Base-by-base conservation (phyloP, 30 jellyfish, hydroid and myxozoan species). In the Chironex yamaguchii region DNA sequence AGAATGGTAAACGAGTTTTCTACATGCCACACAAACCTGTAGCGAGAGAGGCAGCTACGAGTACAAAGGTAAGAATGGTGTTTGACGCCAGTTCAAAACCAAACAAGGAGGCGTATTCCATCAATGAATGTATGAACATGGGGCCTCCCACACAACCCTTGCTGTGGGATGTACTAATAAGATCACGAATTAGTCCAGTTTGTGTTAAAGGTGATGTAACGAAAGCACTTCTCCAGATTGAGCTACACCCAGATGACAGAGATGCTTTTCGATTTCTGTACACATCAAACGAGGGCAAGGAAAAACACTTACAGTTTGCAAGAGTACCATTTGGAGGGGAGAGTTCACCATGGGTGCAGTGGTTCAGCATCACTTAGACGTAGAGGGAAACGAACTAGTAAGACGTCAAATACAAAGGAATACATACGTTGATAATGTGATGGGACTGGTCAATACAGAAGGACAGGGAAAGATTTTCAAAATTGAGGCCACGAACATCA, bases 101-200 rank as follows among this genome's bases (percentile, higher is more conserved):
- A 11, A 31, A 28, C 28, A 78, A 66, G 3, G 3, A 51, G 31
- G 26, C 52, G 29, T 29, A 77, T 49, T 53, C 79, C 48, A 31
- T 77, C 52, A 77, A 77, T 53, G 79, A 77, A 20, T 30, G 64
- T 24, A 77, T 52, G 89, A 53, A 77, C 67, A 77, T 36, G 26
- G 89, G 89, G 3, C 67, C 79, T 28, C 69, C 79, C 31, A 30
- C 70, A 24, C 92, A 82, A 42, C 86, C 92, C 29, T 27, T 67
- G 31, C 3, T 82, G 4, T 67, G 92, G 92, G 86, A 82, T 62
- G 70, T 82, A 11, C 29, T 82, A 71, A 65, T 82, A 50, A 82
- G 92, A 54, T 79, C 86, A 2, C 68, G 92, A 51, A 77, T 77
- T 78, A 11, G 79, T 29, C 79, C 80, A 27, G 2, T 53, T 53